Percentiles rank a stretch among this genome's conserved stretches.
Evolutionary conservation across 2,797 vertebrate genomes (phyloP).

Genomic region (Poecilia wingei): DNA sequence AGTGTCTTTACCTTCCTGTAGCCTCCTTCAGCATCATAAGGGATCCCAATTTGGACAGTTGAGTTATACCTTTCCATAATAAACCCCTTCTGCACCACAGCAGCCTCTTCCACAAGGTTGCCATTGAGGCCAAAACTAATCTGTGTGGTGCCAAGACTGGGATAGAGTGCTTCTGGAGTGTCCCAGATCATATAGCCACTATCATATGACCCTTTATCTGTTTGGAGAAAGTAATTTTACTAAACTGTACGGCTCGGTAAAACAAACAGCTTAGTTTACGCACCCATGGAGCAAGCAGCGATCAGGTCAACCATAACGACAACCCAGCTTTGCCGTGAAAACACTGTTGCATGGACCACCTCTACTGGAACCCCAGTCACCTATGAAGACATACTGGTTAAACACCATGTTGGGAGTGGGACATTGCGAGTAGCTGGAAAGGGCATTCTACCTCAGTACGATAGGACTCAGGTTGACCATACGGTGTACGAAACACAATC

Average conservation of each 20-base stretch:
- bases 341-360: conserved; percentile 67
- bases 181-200: conserved; percentile 50
- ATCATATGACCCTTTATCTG: conserved; percentile 61
- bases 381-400: conserved; percentile 43
- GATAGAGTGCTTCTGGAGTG: conserved; percentile 55
- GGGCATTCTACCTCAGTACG: conserved; percentile 51
- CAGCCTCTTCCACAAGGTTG: conserved; percentile 28
- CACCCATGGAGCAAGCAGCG: conserved; percentile 79
- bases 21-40: conserved; percentile 62
- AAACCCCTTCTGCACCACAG: conserved; percentile 44
- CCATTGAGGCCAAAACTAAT: conserved; percentile 56
- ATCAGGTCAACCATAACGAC: conserved; percentile 81
- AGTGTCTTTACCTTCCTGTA: conserved; percentile 59
- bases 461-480: conserved; percentile 75
- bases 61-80: conserved; percentile 16
- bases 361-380: conserved; percentile 65
- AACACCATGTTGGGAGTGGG: not conserved
- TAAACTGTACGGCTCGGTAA: not conserved
- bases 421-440: not conserved
- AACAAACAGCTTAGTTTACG: conserved; percentile 25
- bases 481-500: conserved; percentile 76
- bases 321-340: conserved; percentile 82
- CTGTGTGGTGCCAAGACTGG: not conserved
- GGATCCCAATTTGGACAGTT: conserved; percentile 55
- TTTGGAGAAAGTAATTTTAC: not conserved